Evolutionary conservation across 1,140 invertebrate species (phyloP).

Genomic region (Drosophila mayri): DNA sequence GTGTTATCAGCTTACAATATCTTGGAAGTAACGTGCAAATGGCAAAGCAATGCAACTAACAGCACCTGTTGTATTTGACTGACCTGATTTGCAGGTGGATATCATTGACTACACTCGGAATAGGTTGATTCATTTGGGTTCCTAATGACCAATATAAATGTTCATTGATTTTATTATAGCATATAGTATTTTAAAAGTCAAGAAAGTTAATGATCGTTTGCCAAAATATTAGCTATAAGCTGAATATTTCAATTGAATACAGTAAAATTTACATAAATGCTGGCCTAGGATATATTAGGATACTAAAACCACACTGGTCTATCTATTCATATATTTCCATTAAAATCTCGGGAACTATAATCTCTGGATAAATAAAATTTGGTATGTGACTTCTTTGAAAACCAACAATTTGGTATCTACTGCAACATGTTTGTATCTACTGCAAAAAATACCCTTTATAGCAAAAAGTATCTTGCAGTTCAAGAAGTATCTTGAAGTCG

Average conservation of each 20-base stretch:
- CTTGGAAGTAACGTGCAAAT: conserved; percentile 9
- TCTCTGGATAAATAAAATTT: not conserved
- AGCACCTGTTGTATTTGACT: not conserved
- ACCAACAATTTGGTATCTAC: too few relatives aligned
- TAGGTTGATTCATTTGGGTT: not conserved
- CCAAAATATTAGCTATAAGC: not conserved
- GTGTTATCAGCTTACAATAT: conserved; percentile 28
- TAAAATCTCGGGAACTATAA: not conserved
- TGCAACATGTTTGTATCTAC: too few relatives aligned
- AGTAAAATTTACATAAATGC: not conserved
- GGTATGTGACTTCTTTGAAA: not conserved
- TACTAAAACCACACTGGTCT: not conserved
- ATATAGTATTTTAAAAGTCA: too few relatives aligned
- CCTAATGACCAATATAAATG: too few relatives aligned
- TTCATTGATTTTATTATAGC: not conserved
- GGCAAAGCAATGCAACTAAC: conserved; percentile 24
- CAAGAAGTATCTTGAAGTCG: not conserved
- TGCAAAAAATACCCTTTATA: too few relatives aligned
- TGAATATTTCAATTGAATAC: too few relatives aligned
- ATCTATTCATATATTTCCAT: not conserved
- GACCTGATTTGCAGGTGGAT: not conserved
- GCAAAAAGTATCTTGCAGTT: not conserved
- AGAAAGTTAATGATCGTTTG: too few relatives aligned
- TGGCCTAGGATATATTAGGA: not conserved
- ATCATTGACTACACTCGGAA: not conserved